Evolutionary conservation across 2,888 invertebrate genomes (phyloP).

Genomic region (Cryptosula pallasiana): DNA sequence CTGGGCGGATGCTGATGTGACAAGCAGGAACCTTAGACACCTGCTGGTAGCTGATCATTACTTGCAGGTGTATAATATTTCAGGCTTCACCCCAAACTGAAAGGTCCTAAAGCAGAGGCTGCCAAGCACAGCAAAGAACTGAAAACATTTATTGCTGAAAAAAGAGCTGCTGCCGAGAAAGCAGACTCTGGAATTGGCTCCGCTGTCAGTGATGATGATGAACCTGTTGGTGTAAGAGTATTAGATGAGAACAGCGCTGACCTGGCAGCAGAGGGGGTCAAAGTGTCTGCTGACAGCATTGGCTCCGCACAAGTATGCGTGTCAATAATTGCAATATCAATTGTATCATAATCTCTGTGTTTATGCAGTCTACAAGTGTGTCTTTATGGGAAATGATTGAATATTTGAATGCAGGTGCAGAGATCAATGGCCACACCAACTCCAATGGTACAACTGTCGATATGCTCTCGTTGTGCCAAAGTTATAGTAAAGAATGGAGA

Average conservation of each 20-base stretch:
- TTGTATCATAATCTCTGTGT: no score
- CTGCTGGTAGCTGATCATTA: no score
- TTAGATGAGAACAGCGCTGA: background rate
- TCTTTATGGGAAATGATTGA: no score
- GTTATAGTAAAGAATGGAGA: background rate
- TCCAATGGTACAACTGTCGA: background rate
- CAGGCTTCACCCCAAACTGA: conserved; percentile 16
- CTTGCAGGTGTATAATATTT: no score
- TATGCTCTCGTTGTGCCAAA: conserved; percentile 16
- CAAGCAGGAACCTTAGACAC: no score
- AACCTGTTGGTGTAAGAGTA: background rate
- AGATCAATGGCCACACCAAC: background rate
- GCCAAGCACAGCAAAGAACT: background rate
- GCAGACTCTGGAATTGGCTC: conserved; percentile 1
- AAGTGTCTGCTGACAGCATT: background rate
- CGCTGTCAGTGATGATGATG: conserved; percentile 1
- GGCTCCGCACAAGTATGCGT: no score
- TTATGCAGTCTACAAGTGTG: no score
- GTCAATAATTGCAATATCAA: no score
- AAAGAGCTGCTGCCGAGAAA: background rate
- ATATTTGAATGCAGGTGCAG: background rate
- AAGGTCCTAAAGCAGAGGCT: conserved; percentile 8
- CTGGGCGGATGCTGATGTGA: no score
- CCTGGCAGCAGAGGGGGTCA: conserved; percentile 13
- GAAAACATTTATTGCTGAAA: background rate